Evolutionary conservation across 2,113 vertebrate species (phyloP).

Genomic region (Tapirus terrestris): DNA sequence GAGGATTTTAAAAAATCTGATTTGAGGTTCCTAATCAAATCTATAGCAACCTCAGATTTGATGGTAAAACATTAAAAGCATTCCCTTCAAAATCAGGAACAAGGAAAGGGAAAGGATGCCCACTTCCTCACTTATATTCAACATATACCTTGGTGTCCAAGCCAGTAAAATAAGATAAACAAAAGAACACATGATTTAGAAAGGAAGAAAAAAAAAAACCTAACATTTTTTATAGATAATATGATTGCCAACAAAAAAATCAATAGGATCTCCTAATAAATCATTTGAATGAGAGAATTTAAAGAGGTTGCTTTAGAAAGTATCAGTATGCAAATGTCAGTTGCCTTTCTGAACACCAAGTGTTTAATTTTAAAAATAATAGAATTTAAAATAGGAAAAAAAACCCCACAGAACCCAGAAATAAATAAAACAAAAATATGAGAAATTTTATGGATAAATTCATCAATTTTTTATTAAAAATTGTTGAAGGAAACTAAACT

Average conservation of each 20-base stretch:
- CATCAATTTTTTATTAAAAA: not conserved
- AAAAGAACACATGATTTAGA: not conserved
- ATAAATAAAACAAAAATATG: not conserved
- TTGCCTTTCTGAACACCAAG: not conserved
- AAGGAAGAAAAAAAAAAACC: not conserved
- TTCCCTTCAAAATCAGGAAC: not conserved
- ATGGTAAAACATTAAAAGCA: not conserved
- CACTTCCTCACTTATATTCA: not conserved
- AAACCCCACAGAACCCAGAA: not conserved
- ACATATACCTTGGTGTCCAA: not conserved
- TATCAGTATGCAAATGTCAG: not conserved
- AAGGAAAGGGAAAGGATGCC: not conserved
- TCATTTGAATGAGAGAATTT: not conserved
- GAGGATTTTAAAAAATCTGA: not conserved
- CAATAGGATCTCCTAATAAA: not conserved
- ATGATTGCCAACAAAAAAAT: not conserved
- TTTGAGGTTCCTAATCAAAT: not conserved
- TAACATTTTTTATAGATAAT: not conserved
- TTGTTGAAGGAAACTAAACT: not conserved
- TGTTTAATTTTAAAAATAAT: not conserved
- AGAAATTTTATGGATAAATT: not conserved
- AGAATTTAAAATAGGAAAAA: not conserved
- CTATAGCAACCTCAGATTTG: not conserved
- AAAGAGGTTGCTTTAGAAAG: not conserved
- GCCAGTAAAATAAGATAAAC: not conserved